Percentiles rank a stretch among this genome's conserved stretches.
phyloP scores from a whole-genome alignment of 2,797 vertebrate species.

The Holocentrus rufus region DNA sequence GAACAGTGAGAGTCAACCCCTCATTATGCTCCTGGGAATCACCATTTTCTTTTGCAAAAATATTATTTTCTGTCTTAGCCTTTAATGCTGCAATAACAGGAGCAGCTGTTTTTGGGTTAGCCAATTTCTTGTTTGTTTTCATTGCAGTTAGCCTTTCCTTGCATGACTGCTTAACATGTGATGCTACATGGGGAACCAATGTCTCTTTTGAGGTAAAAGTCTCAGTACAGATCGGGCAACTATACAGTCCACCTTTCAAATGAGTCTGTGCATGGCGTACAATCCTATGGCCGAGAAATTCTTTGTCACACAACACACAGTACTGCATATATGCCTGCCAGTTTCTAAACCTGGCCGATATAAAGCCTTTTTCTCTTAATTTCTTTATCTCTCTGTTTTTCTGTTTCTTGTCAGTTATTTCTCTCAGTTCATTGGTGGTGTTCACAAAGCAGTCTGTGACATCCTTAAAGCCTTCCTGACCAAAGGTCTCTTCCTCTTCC shows the following conservation, averaged over 20 bases:
- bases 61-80: conserved; percentile 86
- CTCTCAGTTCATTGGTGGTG: conserved; percentile 85
- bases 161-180: conserved; percentile 95
- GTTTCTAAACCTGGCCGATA: conserved; percentile 94
- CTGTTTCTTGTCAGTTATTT: conserved; percentile 84
- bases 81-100: conserved; percentile 81
- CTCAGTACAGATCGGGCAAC: conserved; percentile 95
- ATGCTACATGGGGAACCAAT: conserved; percentile 93
- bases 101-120: conserved; percentile 82
- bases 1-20: conserved; percentile 76
- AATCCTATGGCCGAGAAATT: conserved; percentile 97
- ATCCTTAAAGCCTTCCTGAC: conserved; percentile 79
- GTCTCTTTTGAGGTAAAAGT: conserved; percentile 93
- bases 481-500: conserved; percentile 84
- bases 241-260: conserved; percentile 89
- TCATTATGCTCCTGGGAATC: conserved; percentile 82
- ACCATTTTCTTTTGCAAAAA: conserved; percentile 68
- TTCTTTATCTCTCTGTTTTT: conserved; percentile 95
- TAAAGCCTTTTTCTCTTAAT: conserved; percentile 91
- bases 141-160: conserved; percentile 94
- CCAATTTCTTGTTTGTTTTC: conserved; percentile 89
- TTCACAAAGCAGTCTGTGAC: conserved; percentile 82
- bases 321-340: conserved; percentile 99
- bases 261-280: conserved; percentile 97
- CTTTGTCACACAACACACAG: conserved; percentile 97